Evolutionary conservation across 1,140 invertebrate genomes (phyloP).

Genomic region (Cephus cinctus): DNA sequence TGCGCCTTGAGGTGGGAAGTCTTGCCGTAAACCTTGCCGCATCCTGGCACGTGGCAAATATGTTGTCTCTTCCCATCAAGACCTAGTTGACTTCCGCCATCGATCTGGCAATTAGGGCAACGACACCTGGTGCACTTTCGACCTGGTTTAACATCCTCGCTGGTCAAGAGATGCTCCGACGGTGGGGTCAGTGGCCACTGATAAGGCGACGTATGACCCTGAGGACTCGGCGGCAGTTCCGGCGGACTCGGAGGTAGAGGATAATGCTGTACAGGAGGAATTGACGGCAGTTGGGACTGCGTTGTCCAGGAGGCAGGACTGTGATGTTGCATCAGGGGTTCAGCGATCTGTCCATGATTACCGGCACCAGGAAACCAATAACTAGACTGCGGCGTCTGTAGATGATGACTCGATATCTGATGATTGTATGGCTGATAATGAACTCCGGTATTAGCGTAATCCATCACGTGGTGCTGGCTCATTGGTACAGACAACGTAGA

Average conservation of each 20-base stretch:
- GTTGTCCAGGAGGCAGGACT: slow-evolving; percentile 26
- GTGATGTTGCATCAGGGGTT: slow-evolving; percentile 25
- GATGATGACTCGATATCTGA: slow-evolving; percentile 7
- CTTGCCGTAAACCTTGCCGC: slow-evolving; percentile 88
- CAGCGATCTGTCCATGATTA: slow-evolving; percentile 25
- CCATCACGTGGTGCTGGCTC: slow-evolving; percentile 29
- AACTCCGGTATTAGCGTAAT: slow-evolving; percentile 29
- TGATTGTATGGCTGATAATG: slow-evolving; percentile 35
- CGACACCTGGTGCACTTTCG: slow-evolving; percentile 62
- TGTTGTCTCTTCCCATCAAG: slow-evolving; percentile 74
- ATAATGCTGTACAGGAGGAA: slow-evolving; percentile 32
- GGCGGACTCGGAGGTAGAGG: slow-evolving; percentile 31
- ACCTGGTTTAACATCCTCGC: slow-evolving; percentile 18
- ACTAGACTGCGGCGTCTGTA: slow-evolving; percentile 13
- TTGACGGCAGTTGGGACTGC: slow-evolving; percentile 15
- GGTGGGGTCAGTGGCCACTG: slow-evolving; percentile 32
- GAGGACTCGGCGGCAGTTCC: slow-evolving; percentile 25
- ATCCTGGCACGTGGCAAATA: slow-evolving; percentile 88
- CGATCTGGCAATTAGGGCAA: slow-evolving; percentile 71
- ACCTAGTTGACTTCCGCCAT: slow-evolving; percentile 59
- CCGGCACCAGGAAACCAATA: slow-evolving; percentile 32
- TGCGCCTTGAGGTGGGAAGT: slow-evolving; percentile 89
- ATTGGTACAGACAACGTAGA: slow-evolving; percentile 31
- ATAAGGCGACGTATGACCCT: slow-evolving; percentile 22
- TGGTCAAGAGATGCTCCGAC: not conserved